phyloP scores from a whole-genome alignment of 2,113 vertebrate species.

The Semicossyphus pulcher region DNA sequence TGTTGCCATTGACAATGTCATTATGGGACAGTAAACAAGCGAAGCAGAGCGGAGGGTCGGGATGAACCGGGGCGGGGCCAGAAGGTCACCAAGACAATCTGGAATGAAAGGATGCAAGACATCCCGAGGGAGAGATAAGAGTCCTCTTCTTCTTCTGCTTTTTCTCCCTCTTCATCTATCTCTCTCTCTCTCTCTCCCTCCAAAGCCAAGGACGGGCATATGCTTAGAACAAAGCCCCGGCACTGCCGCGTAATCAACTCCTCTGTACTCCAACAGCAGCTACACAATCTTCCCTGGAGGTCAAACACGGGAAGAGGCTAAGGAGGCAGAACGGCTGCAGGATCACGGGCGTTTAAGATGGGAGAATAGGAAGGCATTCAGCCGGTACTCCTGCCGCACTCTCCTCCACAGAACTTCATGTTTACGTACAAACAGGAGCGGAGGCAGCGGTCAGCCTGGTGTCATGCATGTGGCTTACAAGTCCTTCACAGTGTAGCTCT shows the following conservation, averaged over 20 bases:
- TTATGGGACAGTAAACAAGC: conserved; percentile 76
- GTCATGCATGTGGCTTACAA: not conserved
- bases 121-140: conserved; percentile 68
- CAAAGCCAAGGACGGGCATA: conserved; percentile 74
- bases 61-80: conserved; percentile 53
- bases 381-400: not conserved
- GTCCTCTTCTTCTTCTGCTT: conserved; percentile 41
- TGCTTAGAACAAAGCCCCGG: conserved; percentile 71
- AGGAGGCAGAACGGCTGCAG: conserved; percentile 38
- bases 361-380: conserved; percentile 62
- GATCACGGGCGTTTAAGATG: conserved; percentile 69
- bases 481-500: too few species aligned
- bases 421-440: conserved; percentile 10
- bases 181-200: conserved; percentile 21
- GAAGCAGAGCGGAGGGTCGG: conserved; percentile 30
- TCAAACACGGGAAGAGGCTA: conserved; percentile 63
- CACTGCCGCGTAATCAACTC: conserved; percentile 70
- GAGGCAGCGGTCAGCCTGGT: not conserved
- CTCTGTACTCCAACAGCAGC: conserved; percentile 59
- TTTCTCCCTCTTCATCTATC: conserved; percentile 15
- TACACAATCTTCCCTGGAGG: conserved; percentile 72
- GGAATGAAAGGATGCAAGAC: conserved; percentile 63
- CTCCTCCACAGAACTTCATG: not conserved
- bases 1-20: conserved; percentile 75
- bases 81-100: conserved; percentile 74